phyloP scores from a whole-genome alignment of 2,888 invertebrate genomes.

The Galerucella pusilla region DNA sequence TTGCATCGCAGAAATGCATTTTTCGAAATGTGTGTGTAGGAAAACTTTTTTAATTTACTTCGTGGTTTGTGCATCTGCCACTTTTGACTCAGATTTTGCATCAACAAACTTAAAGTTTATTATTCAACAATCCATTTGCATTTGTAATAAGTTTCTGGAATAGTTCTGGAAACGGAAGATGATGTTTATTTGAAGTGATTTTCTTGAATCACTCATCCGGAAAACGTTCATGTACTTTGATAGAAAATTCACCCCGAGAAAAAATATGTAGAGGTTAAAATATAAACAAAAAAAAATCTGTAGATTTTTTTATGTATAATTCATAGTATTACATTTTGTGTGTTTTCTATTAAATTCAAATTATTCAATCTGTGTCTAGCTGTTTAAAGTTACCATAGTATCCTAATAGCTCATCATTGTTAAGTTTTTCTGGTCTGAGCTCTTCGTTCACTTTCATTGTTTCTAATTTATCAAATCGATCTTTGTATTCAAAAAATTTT shows the following conservation, averaged over 20 bases:
- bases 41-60: too few relatives aligned
- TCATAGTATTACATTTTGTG: too few relatives aligned
- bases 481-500: background rate
- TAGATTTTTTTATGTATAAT: too few relatives aligned
- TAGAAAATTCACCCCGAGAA: background rate
- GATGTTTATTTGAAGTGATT: constrained; percentile 7
- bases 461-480: constrained; percentile 4
- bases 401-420: background rate
- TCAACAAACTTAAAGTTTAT: background rate
- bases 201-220: background rate
- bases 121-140: constrained; percentile 8
- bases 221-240: background rate
- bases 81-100: background rate
- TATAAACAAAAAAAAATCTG: too few relatives aligned
- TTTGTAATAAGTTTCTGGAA: background rate
- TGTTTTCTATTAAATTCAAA: too few relatives aligned
- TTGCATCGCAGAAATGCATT: too few relatives aligned
- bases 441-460: background rate
- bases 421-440: background rate
- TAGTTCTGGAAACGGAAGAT: background rate
- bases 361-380: background rate
- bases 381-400: constrained; percentile 6
- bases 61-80: background rate
- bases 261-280: too few relatives aligned
- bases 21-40: too few relatives aligned